Evolutionary conservation across 2,113 vertebrate species (phyloP), one percentile per base, ranked within the genome.

Genomic region (Leptobrachium ailaonicum): DNA sequence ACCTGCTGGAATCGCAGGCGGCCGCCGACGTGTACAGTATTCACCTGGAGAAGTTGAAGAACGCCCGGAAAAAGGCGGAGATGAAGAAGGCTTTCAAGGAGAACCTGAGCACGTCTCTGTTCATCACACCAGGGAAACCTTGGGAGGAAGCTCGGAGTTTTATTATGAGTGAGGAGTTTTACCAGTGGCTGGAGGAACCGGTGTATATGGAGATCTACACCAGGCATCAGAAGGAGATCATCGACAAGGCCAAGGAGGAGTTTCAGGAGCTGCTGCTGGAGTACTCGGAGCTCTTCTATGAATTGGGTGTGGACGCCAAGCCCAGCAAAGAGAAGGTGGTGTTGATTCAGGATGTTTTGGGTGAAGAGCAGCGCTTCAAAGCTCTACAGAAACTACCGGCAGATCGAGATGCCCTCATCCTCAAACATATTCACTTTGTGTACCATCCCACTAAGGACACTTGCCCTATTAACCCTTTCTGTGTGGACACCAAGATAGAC

Each of bases 321-420:
- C 98, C 98, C 81, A 99, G 98, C 92, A 98, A 98, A 88, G 97
- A 99, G 86, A 99, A 99, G 88, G 98, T 99, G 97, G 97, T 94
- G 0, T 96, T 97, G 42, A 99, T 99, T 71, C 97, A 98, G 87
- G 97, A 98, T 0, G 93, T 96, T 2, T 66, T 99, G 83, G 96
- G 96, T 0, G 97, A 99, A 41, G 97, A 99, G 66, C 97, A 95
- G 67, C 75, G 97, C 2, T 99, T 99, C 85, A 98, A 98, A 84
- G 96, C 97, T 0, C 84, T 99, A 9, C 96, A 98, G 75, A 98
- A 98, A 87, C 93, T 99, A 5, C 97, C 98, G 63, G 97, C 97
- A 0, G 98, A 99, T 84, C 93, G 98, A 2, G 97, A 99, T 50
- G 97, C 98, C 13, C 92, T 99, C 0, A 93, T 99, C 41, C 86